A percentile compares a stretch with the other conserved stretches of the same genome.
These are phyloP conservation scores for Silurus meridionalis DNA, from an alignment of 2,113 vertebrate genomes.

Conservation along the genomic window DNA sequence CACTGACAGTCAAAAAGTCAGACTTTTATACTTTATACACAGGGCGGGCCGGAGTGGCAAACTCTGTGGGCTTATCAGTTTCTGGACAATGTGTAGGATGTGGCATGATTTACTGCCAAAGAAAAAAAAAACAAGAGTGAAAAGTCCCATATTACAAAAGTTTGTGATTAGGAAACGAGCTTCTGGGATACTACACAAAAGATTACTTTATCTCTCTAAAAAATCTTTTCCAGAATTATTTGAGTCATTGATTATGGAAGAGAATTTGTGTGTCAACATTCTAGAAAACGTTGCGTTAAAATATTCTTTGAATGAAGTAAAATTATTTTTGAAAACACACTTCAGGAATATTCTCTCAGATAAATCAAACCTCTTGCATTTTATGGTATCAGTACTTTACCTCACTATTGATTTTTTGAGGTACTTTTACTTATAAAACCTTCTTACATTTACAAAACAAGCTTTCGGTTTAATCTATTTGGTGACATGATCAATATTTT, in stretches of 20 bases:
- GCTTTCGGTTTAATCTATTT: too few species aligned
- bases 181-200: not conserved
- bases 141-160: slow-evolving; percentile 59
- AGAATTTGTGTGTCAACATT: not conserved
- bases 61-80: slow-evolving; percentile 6
- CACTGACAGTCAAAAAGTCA: not conserved
- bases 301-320: not conserved
- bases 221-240: not conserved
- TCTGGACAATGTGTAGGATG: slow-evolving; percentile 39
- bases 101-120: slow-evolving; percentile 15
- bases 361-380: not conserved
- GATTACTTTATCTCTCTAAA: not conserved
- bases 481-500: too few species aligned
- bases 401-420: too few species aligned
- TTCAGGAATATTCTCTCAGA: not conserved
- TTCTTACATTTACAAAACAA: too few species aligned
- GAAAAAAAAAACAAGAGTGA: not conserved
- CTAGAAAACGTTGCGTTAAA: not conserved
- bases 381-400: too few species aligned
- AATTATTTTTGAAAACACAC: not conserved
- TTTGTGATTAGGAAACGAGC: slow-evolving; percentile 17
- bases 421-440: too few species aligned
- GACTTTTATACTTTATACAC: slow-evolving; percentile 57
- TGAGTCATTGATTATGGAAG: not conserved
- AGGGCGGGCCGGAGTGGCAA: slow-evolving; percentile 21